These are phyloP conservation scores for Momotus momota DNA, from an alignment of 2,797 vertebrate species.

Conservation along the genomic window DNA sequence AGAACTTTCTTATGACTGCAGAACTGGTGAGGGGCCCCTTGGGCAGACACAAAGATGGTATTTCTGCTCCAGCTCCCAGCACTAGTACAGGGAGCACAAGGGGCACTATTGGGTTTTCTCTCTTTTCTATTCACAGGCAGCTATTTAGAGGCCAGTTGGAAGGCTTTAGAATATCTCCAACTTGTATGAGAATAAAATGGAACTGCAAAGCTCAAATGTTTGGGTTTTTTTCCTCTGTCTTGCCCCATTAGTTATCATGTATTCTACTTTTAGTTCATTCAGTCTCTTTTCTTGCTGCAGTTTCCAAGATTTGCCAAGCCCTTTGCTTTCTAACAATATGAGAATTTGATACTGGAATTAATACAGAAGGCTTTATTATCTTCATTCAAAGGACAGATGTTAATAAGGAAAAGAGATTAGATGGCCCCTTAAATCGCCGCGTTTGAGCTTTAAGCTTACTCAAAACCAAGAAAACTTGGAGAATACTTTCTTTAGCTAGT, in stretches of 20 bases:
- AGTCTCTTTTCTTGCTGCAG: background rate
- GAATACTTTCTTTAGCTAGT: background rate
- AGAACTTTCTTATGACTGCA: background rate
- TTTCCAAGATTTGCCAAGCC: background rate
- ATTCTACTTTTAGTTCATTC: background rate
- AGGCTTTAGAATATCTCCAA: background rate
- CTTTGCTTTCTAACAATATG: background rate
- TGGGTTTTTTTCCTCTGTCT: background rate
- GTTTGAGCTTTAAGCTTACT: background rate
- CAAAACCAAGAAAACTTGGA: background rate
- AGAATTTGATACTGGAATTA: background rate
- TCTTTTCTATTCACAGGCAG: background rate
- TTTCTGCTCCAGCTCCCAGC: background rate
- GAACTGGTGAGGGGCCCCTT: background rate
- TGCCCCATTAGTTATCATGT: background rate
- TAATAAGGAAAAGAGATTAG: conserved; percentile 1
- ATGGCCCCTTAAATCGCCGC: background rate
- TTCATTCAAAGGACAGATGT: conserved; percentile 12
- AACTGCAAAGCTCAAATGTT: background rate
- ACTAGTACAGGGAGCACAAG: background rate
- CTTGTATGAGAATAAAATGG: background rate
- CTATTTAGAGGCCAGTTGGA: background rate
- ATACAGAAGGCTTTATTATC: background rate
- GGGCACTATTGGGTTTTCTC: background rate
- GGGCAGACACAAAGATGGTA: background rate